These are phyloP conservation scores for Semnornis frantzii DNA, from an alignment of 2,113 vertebrate genomes.

Conservation along the genomic window DNA sequence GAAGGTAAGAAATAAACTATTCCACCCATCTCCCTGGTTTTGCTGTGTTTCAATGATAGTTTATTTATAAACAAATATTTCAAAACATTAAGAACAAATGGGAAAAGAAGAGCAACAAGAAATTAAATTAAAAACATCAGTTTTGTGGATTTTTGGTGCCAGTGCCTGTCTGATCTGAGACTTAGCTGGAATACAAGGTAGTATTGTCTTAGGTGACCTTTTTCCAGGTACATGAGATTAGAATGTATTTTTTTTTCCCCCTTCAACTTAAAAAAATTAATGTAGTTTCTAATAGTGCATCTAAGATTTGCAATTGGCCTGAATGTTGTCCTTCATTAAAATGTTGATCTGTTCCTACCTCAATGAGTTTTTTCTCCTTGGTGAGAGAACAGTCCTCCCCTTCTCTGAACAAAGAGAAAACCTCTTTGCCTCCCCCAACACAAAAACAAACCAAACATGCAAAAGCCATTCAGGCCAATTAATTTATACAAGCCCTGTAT, in stretches of 20 bases:
- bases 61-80: not conserved
- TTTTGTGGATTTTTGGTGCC: not conserved
- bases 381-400: not conserved
- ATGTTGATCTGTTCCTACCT: not conserved
- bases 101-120: not conserved
- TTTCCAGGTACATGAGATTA: not conserved
- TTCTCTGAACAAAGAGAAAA: not conserved
- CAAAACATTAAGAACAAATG: not conserved
- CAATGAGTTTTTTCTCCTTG: not conserved
- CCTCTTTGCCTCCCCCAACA: not conserved
- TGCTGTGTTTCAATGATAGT: not conserved
- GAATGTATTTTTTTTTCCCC: not conserved
- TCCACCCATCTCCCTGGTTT: not conserved
- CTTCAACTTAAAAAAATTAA: not conserved
- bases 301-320: not conserved
- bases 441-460: not conserved
- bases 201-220: not conserved
- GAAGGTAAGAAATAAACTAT: not conserved
- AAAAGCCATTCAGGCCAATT: not conserved
- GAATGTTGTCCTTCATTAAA: not conserved
- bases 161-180: not conserved
- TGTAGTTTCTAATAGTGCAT: not conserved
- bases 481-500: not conserved
- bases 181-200: not conserved
- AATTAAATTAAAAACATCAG: not conserved